A percentile compares a stretch with the other conserved stretches of the same genome.
phyloP scores from a whole-genome alignment of 2,797 vertebrate genomes.

The Gymnothorax javanicus region DNA sequence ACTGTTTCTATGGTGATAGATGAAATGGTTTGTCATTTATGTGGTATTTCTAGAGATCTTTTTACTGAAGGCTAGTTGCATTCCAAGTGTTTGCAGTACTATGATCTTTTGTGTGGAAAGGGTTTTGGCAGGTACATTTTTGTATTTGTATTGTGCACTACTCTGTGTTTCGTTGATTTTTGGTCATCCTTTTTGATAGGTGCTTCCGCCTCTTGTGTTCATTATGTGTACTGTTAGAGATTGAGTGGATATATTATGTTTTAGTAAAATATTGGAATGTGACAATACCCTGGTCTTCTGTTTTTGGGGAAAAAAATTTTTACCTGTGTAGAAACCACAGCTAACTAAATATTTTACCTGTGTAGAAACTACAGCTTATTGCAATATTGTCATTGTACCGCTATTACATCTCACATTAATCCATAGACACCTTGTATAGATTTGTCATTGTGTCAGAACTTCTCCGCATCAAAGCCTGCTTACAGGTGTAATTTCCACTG shows the following conservation, averaged over 20 bases:
- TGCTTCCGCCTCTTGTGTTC: conserved; percentile 74
- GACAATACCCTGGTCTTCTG: conserved; percentile 53
- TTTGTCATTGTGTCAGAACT: neutral
- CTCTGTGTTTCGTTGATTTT: conserved; percentile 70
- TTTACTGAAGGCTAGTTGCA: conserved; percentile 70
- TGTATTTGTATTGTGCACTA: conserved; percentile 79
- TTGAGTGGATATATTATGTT: conserved; percentile 85
- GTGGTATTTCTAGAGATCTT: conserved; percentile 79
- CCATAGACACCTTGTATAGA: neutral
- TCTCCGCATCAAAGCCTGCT: neutral
- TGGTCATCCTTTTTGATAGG: conserved; percentile 66
- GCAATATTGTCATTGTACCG: no score
- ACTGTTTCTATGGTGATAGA: conserved; percentile 72
- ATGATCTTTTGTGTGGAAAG: conserved; percentile 63
- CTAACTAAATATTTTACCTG: neutral
- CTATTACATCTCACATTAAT: neutral
- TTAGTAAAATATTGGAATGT: conserved; percentile 84
- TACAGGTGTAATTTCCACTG: neutral
- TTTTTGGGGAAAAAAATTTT: neutral
- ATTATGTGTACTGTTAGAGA: conserved; percentile 81
- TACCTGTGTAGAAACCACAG: neutral
- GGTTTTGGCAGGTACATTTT: conserved; percentile 65
- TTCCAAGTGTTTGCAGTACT: conserved; percentile 31
- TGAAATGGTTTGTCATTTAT: conserved; percentile 75
- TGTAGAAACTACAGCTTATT: neutral